Conservation (phyloP, 92 coral and sea anemone genomes). For the Palythoa heliodiscus region DNA sequence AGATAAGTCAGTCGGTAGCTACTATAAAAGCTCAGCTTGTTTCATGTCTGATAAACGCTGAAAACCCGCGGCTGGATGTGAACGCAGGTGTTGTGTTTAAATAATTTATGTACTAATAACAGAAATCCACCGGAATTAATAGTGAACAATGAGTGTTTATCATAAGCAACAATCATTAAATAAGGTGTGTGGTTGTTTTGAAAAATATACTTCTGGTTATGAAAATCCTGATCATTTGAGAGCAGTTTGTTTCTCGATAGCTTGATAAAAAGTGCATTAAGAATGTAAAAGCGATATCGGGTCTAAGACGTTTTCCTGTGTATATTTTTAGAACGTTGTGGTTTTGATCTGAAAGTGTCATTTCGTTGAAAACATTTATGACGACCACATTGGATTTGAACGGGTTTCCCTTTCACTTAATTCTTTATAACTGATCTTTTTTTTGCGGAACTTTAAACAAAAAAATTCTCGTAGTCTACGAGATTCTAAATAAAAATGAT, state of each 20-base stretch:
- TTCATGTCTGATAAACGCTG: neutral
- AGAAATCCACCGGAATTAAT: conserved; percentile 31
- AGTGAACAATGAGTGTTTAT: conserved; percentile 15
- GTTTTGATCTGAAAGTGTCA: too few species aligned
- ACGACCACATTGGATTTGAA: too few species aligned
- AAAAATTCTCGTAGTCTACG: too few species aligned
- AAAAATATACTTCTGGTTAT: conserved; percentile 9
- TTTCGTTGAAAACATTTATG: too few species aligned
- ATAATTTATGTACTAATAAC: conserved; percentile 22
- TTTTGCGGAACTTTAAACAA: too few species aligned
- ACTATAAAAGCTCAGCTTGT: neutral
- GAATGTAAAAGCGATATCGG: neutral
- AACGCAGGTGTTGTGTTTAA: conserved; percentile 14
- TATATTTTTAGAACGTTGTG: neutral
- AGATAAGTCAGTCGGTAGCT: neutral
- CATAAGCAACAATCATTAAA: conserved; percentile 15
- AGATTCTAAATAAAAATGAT: too few species aligned
- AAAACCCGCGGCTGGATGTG: neutral
- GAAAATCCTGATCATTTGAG: neutral
- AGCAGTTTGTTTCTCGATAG: conserved; percentile 1
- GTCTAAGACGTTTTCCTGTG: neutral
- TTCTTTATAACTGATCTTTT: too few species aligned
- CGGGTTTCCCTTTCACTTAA: too few species aligned
- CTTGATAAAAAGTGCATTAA: conserved; percentile 11
- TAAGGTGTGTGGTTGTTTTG: conserved; percentile 27